Evolutionary conservation across 2,113 vertebrate species (phyloP).

Genomic region (Cheilinus undulatus): DNA sequence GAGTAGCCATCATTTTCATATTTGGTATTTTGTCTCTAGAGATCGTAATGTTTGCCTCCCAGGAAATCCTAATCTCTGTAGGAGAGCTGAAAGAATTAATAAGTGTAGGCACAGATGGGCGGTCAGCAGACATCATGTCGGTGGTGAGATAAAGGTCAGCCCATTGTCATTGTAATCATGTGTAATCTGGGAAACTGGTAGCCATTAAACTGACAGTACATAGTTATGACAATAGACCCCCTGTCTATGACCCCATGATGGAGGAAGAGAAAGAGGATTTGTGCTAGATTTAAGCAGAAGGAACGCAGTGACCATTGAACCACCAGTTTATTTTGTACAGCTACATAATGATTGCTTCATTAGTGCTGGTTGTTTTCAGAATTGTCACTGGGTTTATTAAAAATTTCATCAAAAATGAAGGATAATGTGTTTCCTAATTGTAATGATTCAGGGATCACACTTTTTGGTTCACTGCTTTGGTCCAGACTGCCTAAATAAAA

Average conservation of each 20-base stretch:
- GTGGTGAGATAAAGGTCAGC: conserved; percentile 49
- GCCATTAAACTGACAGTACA: conserved; percentile 40
- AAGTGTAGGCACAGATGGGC: conserved; percentile 50
- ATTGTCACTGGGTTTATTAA: not conserved
- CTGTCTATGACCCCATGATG: conserved; percentile 27
- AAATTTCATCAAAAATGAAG: too few species aligned
- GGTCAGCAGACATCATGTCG: conserved; percentile 26
- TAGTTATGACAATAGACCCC: conserved; percentile 28
- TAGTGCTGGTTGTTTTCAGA: not conserved
- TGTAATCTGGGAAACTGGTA: conserved; percentile 55
- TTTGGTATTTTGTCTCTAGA: conserved; percentile 29
- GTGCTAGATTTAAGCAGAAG: conserved; percentile 7
- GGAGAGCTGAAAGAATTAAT: conserved; percentile 45
- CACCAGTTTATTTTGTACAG: not conserved
- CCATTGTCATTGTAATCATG: conserved; percentile 65
- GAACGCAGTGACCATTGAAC: not conserved
- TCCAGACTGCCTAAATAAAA: too few species aligned
- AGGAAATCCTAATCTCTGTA: conserved; percentile 48
- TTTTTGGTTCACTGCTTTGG: too few species aligned
- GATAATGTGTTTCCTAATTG: too few species aligned
- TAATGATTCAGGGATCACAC: too few species aligned
- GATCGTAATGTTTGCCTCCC: conserved; percentile 9
- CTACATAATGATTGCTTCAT: not conserved
- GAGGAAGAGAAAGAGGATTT: conserved; percentile 42
- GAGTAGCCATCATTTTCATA: conserved; percentile 3